Evolutionary conservation across 2,888 invertebrate species (phyloP), one percentile per base, ranked within the genome.

Genomic region (Lepas anatifera): DNA sequence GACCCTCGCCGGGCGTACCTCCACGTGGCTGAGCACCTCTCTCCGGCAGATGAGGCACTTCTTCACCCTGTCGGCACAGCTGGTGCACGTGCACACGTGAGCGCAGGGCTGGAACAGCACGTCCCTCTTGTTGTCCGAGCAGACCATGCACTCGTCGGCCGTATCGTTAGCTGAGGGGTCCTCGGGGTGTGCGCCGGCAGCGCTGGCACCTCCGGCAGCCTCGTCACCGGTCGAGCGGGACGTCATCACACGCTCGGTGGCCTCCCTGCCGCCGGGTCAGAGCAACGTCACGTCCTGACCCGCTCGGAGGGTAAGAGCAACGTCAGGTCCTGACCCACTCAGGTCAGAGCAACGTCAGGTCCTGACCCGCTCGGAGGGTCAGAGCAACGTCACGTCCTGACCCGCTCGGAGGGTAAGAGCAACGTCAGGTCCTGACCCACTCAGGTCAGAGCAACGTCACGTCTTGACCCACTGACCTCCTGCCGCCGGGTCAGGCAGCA

Each of bases 41-140:
- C 92, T 90, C 71, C 96, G 89, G 78, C 97, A 97, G 73, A 94
- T 85, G 72, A 97, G 86, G 79, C 96, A 97, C 82, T 96, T 96
- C 82, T 96, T 96, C 75, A 97, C 95, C 48, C 92, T 83, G 13
- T 85, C 84, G 4, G 82, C 81, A 16, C 97, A 97, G 22, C 87
- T 87, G 73, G 90, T 89, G 81, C 97, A 97, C 78, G 95, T 95
- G 75, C 92, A 89, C 69, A 96, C 91, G 80, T 97, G 97, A 22
- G 92, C 92, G 77, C 95, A 95, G 2, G 95, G 95, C 75, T 87
- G 86, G 81, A 95, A 95, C 68, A 94, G 84, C 66, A 92, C 92
- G 80, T 97, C 95, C 13, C 96, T 92, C 77, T 92, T 89, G 80
- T 92, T 91, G 82, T 94, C 94, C 27, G 95, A 95, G 81, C 97